A percentile compares a stretch with the other conserved stretches of the same genome.
These are phyloP conservation scores for Enteromius argenteus DNA, from an alignment of 2,797 vertebrate species.

Conservation along the genomic window DNA sequence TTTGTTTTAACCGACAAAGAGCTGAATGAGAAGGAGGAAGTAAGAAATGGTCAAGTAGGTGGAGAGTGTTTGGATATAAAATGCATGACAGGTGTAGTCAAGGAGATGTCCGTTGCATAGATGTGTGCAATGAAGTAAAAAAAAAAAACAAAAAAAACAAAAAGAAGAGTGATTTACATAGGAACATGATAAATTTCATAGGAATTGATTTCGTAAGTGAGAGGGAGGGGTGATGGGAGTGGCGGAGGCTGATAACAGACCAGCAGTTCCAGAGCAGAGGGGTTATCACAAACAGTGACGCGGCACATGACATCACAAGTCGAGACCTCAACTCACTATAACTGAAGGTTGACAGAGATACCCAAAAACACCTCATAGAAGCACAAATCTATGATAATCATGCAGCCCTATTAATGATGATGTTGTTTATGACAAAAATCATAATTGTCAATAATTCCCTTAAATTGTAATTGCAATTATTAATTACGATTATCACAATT, in stretches of 20 bases:
- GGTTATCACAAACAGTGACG: slow-evolving; percentile 45
- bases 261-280: slow-evolving; percentile 22
- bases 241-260: slow-evolving; percentile 56
- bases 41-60: neutral
- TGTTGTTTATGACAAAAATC: no score
- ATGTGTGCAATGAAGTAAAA: neutral
- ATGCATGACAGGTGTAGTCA: neutral
- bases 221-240: slow-evolving; percentile 48
- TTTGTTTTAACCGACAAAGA: neutral
- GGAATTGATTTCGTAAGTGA: slow-evolving; percentile 45
- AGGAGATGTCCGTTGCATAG: neutral
- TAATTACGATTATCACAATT: no score
- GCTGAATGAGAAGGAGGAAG: neutral
- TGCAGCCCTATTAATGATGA: no score
- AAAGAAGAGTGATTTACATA: slow-evolving; percentile 20
- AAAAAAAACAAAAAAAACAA: no score
- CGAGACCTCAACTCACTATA: neutral
- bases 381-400: neutral
- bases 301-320: slow-evolving; percentile 27
- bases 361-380: neutral
- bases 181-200: slow-evolving; percentile 47
- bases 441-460: no score
- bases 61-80: neutral
- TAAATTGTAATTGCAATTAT: no score
- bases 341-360: slow-evolving; percentile 16